phyloP scores from a whole-genome alignment of 1,140 invertebrate genomes.

The Rhyzopertha dominica region DNA sequence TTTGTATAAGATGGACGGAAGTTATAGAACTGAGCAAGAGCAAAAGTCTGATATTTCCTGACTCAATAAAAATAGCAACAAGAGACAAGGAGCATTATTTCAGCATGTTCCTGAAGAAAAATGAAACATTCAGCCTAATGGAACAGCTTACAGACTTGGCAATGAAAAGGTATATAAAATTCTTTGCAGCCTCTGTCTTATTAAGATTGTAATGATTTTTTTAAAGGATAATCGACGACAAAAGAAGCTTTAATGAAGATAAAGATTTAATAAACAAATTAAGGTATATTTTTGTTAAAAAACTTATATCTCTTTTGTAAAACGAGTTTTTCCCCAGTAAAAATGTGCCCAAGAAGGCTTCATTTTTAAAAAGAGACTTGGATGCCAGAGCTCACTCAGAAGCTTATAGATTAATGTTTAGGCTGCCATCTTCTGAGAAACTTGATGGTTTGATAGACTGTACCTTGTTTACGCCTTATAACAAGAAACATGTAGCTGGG shows the following conservation, averaged over 20 bases:
- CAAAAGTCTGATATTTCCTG: slow-evolving; percentile 75
- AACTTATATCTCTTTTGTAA: slow-evolving; percentile 5
- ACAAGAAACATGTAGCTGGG: slow-evolving; percentile 86
- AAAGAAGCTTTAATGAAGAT: slow-evolving; percentile 78
- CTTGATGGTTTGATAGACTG: slow-evolving; percentile 89
- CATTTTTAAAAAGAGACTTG: slow-evolving; percentile 88
- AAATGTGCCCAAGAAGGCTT: slow-evolving; percentile 80
- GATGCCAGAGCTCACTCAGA: slow-evolving; percentile 91
- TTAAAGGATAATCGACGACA: slow-evolving; percentile 78
- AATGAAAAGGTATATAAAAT: slow-evolving; percentile 70
- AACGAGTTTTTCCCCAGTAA: slow-evolving; percentile 51
- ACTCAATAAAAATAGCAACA: slow-evolving; percentile 80
- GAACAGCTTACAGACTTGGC: slow-evolving; percentile 95
- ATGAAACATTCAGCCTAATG: slow-evolving; percentile 87
- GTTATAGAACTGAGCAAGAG: slow-evolving; percentile 69
- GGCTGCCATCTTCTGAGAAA: slow-evolving; percentile 82
- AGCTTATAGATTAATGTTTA: slow-evolving; percentile 75
- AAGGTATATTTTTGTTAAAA: slow-evolving; percentile 52
- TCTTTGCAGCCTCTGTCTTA: slow-evolving; percentile 33
- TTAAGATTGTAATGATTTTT: slow-evolving; percentile 19
- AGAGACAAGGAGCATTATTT: slow-evolving; percentile 80
- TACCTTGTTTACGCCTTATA: slow-evolving; percentile 91
- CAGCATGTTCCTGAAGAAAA: slow-evolving; percentile 83
- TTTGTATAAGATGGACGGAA: slow-evolving; percentile 82
- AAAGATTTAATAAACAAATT: slow-evolving; percentile 75